A percentile compares a stretch with the other conserved stretches of the same genome.
These are phyloP conservation scores for Alosa sapidissima DNA, from an alignment of 2,797 vertebrate genomes.

Conservation along the genomic window DNA sequence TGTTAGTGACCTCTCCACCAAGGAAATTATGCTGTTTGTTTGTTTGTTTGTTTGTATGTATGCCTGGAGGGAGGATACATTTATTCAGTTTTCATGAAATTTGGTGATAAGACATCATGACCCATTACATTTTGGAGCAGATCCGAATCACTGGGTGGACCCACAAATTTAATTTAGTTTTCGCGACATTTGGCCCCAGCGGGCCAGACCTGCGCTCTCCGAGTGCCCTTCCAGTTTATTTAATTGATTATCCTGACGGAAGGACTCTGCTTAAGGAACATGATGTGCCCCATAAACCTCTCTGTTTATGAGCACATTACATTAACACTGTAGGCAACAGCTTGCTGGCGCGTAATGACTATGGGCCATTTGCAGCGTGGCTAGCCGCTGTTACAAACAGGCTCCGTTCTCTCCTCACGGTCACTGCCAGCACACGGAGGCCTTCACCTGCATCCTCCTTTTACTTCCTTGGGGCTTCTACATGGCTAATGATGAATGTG, in stretches of 20 bases:
- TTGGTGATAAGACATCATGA: too few species aligned
- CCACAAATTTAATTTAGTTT: too few species aligned
- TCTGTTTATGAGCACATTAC: conserved; percentile 59
- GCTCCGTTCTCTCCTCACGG: not conserved
- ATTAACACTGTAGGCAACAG: conserved; percentile 54
- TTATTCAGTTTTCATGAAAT: too few species aligned
- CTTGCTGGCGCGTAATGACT: conserved; percentile 61
- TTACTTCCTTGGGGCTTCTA: conserved; percentile 30
- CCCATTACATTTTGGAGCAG: too few species aligned
- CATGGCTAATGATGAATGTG: conserved; percentile 56
- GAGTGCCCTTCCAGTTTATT: not conserved
- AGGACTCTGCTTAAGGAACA: conserved; percentile 48
- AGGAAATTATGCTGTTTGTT: not conserved
- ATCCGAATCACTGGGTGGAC: too few species aligned
- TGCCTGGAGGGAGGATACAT: too few species aligned
- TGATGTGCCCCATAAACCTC: conserved; percentile 59
- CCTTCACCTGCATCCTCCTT: not conserved
- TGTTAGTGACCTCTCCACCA: too few species aligned
- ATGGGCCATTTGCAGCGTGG: conserved; percentile 55
- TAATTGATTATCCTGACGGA: not conserved
- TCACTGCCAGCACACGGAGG: too few species aligned
- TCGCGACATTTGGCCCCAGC: too few species aligned
- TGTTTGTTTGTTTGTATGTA: not conserved
- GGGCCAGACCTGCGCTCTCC: too few species aligned
- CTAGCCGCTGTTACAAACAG: conserved; percentile 42